Conservation (phyloP, 2,797 vertebrate species). For the Neosilurus mollespiculum region DNA sequence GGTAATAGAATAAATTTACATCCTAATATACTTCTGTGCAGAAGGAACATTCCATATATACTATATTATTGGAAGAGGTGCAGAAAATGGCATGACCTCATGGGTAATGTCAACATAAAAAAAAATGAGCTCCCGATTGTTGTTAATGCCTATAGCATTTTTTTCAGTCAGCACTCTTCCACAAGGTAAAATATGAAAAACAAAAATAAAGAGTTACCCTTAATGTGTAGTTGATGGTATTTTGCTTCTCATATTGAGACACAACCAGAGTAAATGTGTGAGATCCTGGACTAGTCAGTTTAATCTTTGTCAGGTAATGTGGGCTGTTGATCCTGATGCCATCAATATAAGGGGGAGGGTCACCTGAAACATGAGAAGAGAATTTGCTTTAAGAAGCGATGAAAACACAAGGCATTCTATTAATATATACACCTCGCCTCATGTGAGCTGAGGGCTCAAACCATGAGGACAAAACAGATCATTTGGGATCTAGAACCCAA, state of each 20-base stretch:
- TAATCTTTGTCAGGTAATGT: slow-evolving; percentile 97
- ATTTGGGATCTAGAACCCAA: not conserved
- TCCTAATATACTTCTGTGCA: not conserved
- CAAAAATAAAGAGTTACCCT: slow-evolving; percentile 73
- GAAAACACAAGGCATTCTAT: not conserved
- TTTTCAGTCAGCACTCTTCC: not conserved
- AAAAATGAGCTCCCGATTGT: not conserved
- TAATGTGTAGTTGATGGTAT: slow-evolving; percentile 97
- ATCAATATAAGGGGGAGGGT: slow-evolving; percentile 93
- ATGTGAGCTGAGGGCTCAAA: not conserved
- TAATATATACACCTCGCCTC: not conserved
- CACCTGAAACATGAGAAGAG: slow-evolving; percentile 72
- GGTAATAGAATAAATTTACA: slow-evolving; percentile 16
- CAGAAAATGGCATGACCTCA: not conserved
- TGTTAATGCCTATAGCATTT: not conserved
- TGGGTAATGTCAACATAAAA: not conserved
- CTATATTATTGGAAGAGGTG: not conserved
- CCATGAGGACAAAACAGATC: not conserved
- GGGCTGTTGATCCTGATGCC: slow-evolving; percentile 98
- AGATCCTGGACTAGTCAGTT: slow-evolving; percentile 82
- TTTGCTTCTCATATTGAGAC: slow-evolving; percentile 99
- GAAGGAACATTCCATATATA: not conserved
- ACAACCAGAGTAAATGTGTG: slow-evolving; percentile 95
- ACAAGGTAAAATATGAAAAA: not conserved
- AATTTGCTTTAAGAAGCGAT: not conserved